Conservation (phyloP, 2,797 vertebrate genomes). For the Aldrovandia affinis region DNA sequence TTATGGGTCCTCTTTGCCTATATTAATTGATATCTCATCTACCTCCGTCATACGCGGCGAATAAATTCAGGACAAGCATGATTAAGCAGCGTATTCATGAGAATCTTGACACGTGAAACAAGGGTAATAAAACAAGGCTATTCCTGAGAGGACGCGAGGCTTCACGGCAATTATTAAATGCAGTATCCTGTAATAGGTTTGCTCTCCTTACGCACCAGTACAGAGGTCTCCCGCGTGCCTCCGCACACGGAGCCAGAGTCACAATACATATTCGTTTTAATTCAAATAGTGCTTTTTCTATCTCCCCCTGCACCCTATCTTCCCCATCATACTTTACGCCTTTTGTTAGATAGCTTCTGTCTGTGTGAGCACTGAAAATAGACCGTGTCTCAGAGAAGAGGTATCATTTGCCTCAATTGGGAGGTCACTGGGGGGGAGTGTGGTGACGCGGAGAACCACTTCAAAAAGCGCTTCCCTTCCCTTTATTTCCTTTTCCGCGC, state of each 20-base stretch:
- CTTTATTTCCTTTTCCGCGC: conserved; percentile 48
- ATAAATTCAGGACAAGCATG: conserved; percentile 85
- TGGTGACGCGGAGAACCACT: conserved; percentile 69
- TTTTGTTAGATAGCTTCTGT: conserved; percentile 14
- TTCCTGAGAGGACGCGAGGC: conserved; percentile 14
- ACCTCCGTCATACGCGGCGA: conserved; percentile 81
- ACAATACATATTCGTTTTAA: background rate
- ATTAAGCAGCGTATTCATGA: conserved; percentile 66
- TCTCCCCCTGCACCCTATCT: background rate
- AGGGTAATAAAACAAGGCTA: conserved; percentile 48
- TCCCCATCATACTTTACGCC: conserved; percentile 1
- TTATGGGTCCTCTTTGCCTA: conserved; percentile 89
- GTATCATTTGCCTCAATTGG: conserved; percentile 68
- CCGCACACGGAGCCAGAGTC: background rate
- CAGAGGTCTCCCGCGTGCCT: background rate
- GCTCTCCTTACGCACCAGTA: background rate
- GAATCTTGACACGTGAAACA: conserved; percentile 54
- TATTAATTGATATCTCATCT: conserved; percentile 95
- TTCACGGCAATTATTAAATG: conserved; percentile 11
- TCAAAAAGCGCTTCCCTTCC: conserved; percentile 74
- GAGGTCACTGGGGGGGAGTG: conserved; percentile 59
- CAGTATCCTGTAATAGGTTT: background rate
- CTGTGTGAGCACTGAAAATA: conserved; percentile 5
- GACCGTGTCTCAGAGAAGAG: conserved; percentile 51
- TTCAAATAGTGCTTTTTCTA: background rate